Evolutionary conservation across 2,888 invertebrate species (phyloP).

Genomic region (Ophioninae sp.): DNA sequence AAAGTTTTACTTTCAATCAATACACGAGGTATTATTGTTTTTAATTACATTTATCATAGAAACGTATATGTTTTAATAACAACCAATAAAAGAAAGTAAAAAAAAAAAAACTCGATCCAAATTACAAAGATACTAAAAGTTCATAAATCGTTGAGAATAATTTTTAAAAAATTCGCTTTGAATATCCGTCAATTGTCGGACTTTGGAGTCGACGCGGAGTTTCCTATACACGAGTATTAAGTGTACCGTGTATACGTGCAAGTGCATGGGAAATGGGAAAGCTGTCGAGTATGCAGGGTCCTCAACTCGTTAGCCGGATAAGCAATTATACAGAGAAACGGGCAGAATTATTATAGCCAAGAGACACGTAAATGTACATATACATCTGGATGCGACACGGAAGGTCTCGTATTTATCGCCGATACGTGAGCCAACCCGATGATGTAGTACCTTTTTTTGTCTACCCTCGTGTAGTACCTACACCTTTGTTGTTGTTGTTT

Average conservation of each 20-base stretch:
- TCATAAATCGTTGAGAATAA: too few relatives aligned
- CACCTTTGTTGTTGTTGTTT: conserved; percentile 12
- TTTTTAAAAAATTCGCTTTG: too few relatives aligned
- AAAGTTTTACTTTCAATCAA: not conserved
- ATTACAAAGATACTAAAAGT: too few relatives aligned
- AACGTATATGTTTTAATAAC: too few relatives aligned
- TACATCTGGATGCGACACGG: not conserved
- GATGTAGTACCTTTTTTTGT: conserved; percentile 10
- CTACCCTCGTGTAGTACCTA: not conserved
- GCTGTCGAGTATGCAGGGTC: conserved; percentile 1
- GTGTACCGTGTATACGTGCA: conserved; percentile 5
- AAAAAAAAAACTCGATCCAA: too few relatives aligned
- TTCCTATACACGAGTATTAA: not conserved
- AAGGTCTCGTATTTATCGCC: not conserved
- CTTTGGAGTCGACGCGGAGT: not conserved
- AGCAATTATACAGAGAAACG: conserved; percentile 22
- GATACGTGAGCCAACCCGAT: not conserved
- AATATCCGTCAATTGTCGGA: too few relatives aligned
- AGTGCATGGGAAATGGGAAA: not conserved
- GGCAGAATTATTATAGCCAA: conserved; percentile 12
- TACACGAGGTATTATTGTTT: too few relatives aligned
- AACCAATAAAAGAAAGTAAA: too few relatives aligned
- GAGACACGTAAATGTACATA: not conserved
- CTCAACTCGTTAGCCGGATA: conserved; percentile 23
- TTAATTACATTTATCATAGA: too few relatives aligned